These are phyloP conservation scores for Vanessa cardui DNA, from an alignment of 2,888 invertebrate genomes.

Conservation along the genomic window DNA sequence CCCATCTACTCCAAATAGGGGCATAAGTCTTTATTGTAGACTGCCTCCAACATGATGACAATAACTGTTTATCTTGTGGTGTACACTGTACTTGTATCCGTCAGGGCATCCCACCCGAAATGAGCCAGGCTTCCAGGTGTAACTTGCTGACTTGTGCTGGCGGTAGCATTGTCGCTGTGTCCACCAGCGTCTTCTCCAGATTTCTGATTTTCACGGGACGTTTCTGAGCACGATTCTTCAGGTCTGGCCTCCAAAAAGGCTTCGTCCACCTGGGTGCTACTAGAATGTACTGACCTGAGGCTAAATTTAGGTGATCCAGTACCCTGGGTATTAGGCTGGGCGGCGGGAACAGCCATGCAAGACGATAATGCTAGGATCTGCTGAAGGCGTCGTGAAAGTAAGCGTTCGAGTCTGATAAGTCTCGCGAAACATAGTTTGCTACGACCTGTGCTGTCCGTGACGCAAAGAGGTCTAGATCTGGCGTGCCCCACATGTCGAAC, in stretches of 20 bases:
- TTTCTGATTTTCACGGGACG: neutral
- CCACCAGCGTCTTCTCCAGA: neutral
- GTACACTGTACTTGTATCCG: conserved; percentile 30
- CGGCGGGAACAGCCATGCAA: neutral
- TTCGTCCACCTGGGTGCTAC: neutral
- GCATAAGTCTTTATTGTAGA: conserved; percentile 36
- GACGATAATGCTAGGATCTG: neutral
- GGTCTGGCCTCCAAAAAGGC: neutral
- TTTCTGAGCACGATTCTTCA: neutral
- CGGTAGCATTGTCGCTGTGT: neutral
- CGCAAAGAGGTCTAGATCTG: no score
- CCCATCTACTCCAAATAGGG: conserved; percentile 33
- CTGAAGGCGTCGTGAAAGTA: neutral
- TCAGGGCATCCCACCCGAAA: conserved; percentile 32
- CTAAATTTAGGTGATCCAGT: neutral
- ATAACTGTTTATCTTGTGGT: neutral
- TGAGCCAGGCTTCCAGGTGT: conserved; percentile 29
- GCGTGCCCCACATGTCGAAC: no score
- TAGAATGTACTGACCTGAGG: neutral
- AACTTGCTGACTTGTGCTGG: conserved; percentile 25
- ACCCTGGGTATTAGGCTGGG: neutral
- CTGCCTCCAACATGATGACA: conserved; percentile 32
- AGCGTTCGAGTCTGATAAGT: neutral
- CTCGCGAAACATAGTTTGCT: neutral
- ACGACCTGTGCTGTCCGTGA: no score